Conservation (phyloP, 1,140 invertebrate genomes). For the Bombus terrestris region DNA sequence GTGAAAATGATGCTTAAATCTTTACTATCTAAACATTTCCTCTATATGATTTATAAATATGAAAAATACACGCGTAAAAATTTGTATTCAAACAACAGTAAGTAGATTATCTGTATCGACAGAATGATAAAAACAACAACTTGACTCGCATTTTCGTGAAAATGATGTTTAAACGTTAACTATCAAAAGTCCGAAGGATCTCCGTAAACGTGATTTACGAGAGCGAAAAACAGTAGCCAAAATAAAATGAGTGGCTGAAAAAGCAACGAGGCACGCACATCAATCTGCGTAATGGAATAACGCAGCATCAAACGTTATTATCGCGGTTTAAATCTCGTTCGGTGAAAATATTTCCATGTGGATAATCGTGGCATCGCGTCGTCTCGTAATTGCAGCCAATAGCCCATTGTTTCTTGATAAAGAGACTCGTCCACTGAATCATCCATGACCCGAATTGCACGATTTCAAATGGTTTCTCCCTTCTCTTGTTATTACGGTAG, state of each 20-base stretch:
- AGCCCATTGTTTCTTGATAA: constrained; percentile 23
- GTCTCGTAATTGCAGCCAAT: constrained; percentile 21
- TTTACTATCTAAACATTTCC: neutral
- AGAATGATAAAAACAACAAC: neutral
- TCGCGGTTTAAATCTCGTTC: neutral
- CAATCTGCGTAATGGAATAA: no score
- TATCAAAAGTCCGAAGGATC: neutral
- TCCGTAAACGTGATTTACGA: neutral
- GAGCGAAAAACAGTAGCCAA: neutral
- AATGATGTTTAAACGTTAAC: neutral
- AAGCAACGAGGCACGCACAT: neutral
- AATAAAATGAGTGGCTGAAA: neutral
- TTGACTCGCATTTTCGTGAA: neutral
- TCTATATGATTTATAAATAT: neutral
- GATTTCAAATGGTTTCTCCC: neutral
- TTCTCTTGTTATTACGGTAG: neutral
- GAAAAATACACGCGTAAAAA: no score
- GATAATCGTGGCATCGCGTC: neutral
- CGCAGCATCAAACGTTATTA: neutral
- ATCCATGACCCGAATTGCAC: neutral
- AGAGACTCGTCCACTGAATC: neutral
- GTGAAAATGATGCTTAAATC: neutral
- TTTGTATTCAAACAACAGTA: no score
- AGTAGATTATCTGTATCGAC: no score
- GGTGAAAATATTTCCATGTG: neutral